Percentiles rank a stretch among this genome's conserved stretches.
These are phyloP conservation scores for Dicyema japonicum DNA, from an alignment of 1,140 invertebrate species.

Conservation along the genomic window DNA sequence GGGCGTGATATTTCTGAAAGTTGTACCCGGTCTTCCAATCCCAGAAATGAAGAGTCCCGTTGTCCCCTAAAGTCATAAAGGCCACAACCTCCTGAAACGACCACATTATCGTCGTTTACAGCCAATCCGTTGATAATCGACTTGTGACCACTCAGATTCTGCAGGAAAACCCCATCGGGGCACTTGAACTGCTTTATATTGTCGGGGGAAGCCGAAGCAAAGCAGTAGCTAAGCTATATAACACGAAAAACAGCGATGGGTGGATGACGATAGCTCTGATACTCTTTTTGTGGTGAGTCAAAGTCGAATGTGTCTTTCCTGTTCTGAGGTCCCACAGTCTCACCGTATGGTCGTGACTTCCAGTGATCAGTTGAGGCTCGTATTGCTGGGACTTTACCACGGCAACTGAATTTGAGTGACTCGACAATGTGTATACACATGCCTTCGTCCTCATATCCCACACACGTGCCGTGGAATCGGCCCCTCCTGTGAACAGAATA, in stretches of 20 bases:
- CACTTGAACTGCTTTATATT: constrained; percentile 98
- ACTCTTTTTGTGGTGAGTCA: constrained; percentile 96
- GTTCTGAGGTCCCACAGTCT: constrained; percentile 81
- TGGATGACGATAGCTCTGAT: constrained; percentile 60
- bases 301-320: constrained; percentile 59
- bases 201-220: constrained; percentile 80
- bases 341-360: constrained; percentile 36
- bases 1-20: constrained; percentile 61
- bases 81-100: constrained; percentile 55
- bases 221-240: constrained; percentile 37
- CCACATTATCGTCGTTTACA: constrained; percentile 58
- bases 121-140: constrained; percentile 82
- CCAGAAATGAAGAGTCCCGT: constrained; percentile 90
- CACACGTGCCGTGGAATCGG: constrained; percentile 58
- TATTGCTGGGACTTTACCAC: constrained; percentile 55
- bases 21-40: constrained; percentile 95
- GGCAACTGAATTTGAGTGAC: constrained; percentile 82
- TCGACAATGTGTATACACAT: constrained; percentile 73
- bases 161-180: constrained; percentile 82
- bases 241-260: constrained; percentile 26
- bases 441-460: constrained; percentile 98
- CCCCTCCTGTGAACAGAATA: constrained; percentile 57
- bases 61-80: constrained; percentile 29
- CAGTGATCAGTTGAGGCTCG: constrained; percentile 46
- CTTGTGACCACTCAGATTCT: constrained; percentile 82